Evolutionary conservation across 2,113 vertebrate species (phyloP).

Genomic region (Ciconia boyciana): DNA sequence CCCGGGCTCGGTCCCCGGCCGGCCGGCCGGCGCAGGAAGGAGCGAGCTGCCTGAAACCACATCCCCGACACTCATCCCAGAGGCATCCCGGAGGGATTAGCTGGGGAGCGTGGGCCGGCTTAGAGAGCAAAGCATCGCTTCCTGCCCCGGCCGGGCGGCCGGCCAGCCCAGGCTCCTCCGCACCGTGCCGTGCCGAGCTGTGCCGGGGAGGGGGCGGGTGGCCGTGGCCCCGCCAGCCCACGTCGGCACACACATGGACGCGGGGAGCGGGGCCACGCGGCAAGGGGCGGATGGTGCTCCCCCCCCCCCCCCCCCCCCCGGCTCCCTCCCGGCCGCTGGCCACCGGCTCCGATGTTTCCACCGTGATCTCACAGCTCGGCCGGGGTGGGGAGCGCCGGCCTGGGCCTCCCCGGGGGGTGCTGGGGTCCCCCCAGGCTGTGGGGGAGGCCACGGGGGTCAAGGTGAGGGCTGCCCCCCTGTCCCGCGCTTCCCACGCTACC

Average conservation of each 20-base stretch:
- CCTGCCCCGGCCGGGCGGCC: conserved; percentile 6
- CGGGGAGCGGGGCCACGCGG: accelerated
- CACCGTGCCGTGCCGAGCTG: neutral
- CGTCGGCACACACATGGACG: neutral
- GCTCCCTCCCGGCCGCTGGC: neutral
- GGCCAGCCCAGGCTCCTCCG: neutral
- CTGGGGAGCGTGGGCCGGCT: conserved; percentile 61
- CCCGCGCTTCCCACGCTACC: accelerated
- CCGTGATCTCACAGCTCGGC: neutral
- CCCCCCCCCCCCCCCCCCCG: neutral
- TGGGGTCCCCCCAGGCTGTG: neutral
- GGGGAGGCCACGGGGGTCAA: neutral
- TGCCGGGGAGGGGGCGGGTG: neutral
- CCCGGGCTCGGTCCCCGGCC: neutral
- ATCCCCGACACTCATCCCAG: conserved; percentile 69
- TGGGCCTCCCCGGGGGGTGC: neutral
- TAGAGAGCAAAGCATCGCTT: conserved; percentile 46
- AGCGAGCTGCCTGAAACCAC: conserved; percentile 61
- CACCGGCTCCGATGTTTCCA: neutral
- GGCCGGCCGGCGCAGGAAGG: neutral
- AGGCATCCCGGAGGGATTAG: conserved; percentile 70
- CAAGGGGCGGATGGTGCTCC: neutral
- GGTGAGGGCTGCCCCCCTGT: neutral
- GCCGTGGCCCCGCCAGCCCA: neutral
- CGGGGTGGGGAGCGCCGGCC: neutral